Percentiles rank a stretch among this genome's conserved stretches.
phyloP scores from a whole-genome alignment of 2,888 invertebrate genomes.

The Netelia inedita region DNA sequence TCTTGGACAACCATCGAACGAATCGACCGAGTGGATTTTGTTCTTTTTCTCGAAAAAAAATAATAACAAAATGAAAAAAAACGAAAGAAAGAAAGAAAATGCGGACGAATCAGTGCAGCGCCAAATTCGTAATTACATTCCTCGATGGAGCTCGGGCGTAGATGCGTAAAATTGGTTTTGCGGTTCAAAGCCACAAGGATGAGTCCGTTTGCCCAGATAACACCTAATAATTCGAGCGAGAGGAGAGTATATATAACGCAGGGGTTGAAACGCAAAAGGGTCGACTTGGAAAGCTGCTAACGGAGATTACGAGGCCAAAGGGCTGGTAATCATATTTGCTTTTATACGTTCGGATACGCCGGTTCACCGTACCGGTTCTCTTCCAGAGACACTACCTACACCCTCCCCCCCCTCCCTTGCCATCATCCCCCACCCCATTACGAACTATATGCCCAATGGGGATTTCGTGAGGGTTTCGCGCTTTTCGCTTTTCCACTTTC shows the following conservation, averaged over 20 bases:
- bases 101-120: neutral
- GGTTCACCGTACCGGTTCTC: slow-evolving; percentile 33
- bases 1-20: too few species aligned
- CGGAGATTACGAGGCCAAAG: slow-evolving; percentile 70
- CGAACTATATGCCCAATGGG: neutral
- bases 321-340: slow-evolving; percentile 74
- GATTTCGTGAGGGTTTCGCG: slow-evolving; percentile 18
- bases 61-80: neutral
- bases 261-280: slow-evolving; percentile 59
- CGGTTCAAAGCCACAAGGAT: slow-evolving; percentile 1
- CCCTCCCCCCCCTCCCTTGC: neutral
- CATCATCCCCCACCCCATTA: neutral
- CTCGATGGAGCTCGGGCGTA: neutral
- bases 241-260: neutral
- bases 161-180: neutral
- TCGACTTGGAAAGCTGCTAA: slow-evolving; percentile 64
- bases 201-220: slow-evolving; percentile 30
- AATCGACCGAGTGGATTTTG: too few species aligned
- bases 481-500: neutral
- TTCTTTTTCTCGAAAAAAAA: neutral
- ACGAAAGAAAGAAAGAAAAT: neutral
- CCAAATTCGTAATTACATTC: neutral
- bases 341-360: slow-evolving; percentile 59
- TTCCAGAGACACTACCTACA: slow-evolving; percentile 7
- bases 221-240: slow-evolving; percentile 41